These are phyloP conservation scores for Taxidea taxus DNA, from an alignment of 2,113 vertebrate species.

Conservation along the genomic window DNA sequence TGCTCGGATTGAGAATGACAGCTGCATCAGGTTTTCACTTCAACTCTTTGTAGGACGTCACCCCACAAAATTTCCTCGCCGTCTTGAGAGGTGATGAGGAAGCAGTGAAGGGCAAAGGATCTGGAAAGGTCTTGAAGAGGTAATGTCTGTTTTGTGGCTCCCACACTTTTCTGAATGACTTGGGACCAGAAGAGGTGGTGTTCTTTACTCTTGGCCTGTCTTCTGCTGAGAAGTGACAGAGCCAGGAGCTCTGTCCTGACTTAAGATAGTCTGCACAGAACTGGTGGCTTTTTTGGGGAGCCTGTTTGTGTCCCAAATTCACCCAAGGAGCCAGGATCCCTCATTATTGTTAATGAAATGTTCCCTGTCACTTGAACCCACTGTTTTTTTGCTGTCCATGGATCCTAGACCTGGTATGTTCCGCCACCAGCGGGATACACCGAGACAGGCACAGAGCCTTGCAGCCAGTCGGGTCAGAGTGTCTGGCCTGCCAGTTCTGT, in stretches of 20 bases:
- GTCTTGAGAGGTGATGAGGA: conserved; percentile 91
- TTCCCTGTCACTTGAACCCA: not conserved
- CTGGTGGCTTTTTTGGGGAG: not conserved
- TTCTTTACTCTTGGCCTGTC: not conserved
- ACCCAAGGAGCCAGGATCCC: not conserved
- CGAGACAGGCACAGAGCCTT: not conserved
- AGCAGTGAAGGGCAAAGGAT: conserved; percentile 88
- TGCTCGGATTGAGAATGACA: not conserved
- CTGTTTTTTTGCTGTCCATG: not conserved
- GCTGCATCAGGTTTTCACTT: not conserved
- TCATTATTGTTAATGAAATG: not conserved
- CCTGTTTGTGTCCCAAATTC: not conserved
- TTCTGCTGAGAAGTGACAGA: not conserved
- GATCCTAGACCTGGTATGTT: too few relatives aligned
- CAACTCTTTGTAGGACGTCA: conserved; percentile 86
- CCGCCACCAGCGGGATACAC: fast-evolving
- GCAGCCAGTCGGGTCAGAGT: fast-evolving
- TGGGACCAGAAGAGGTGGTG: not conserved
- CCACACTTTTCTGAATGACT: not conserved
- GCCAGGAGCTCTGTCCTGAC: not conserved
- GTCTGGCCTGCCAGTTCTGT: not conserved
- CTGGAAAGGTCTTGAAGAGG: conserved; percentile 96
- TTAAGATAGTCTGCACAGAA: not conserved
- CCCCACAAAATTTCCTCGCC: conserved; percentile 93
- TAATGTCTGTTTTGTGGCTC: conserved; percentile 57